Conservation (phyloP, 2,113 vertebrate genomes). For the Promerops cafer region DNA sequence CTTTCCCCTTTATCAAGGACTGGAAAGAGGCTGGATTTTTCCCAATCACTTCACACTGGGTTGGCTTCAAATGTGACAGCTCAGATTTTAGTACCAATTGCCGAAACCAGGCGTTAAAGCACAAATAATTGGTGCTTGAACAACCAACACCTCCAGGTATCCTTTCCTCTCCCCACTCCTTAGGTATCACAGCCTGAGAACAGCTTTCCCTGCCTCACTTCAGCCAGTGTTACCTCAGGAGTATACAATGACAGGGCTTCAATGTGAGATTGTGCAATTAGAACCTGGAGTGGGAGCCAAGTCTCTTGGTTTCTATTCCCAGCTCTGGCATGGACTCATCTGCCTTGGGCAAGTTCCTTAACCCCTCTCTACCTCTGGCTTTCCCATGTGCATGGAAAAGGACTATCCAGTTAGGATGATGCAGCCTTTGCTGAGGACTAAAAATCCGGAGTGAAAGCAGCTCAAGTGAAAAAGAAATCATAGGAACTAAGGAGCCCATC, state of each 20-base stretch:
- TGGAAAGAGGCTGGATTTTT: not conserved
- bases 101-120: not conserved
- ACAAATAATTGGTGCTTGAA: not conserved
- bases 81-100: conserved; percentile 2
- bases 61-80: not conserved
- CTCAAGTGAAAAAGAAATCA: not conserved
- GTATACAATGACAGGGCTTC: conserved; percentile 1
- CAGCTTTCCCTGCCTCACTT: not conserved
- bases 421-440: not conserved
- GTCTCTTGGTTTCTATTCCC: conserved; percentile 41
- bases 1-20: not conserved
- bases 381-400: not conserved
- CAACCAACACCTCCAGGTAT: conserved; percentile 2
- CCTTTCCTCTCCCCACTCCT: not conserved
- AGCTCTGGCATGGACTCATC: conserved; percentile 31
- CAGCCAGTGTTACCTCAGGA: not conserved
- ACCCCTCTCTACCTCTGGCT: conserved; percentile 19
- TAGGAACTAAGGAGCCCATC: not conserved
- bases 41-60: not conserved
- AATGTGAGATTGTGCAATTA: conserved; percentile 34
- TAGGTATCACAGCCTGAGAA: not conserved
- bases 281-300: conserved; percentile 11
- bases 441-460: not conserved
- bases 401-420: not conserved
- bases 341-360: conserved; percentile 39